These are phyloP conservation scores for Sceloporus undulatus DNA, from an alignment of 2,113 vertebrate genomes.

Conservation along the genomic window DNA sequence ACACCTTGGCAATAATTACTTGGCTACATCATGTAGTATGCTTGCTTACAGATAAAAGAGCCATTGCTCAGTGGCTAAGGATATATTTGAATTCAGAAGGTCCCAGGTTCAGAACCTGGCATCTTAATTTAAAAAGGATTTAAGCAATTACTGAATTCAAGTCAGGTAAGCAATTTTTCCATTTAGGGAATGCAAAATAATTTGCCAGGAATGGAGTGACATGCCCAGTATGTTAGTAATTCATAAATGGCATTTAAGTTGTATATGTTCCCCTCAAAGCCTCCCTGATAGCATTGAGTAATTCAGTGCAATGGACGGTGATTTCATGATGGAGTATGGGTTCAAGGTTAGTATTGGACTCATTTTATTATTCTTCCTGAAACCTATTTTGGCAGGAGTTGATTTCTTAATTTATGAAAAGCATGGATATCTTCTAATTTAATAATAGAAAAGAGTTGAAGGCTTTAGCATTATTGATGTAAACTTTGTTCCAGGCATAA, in stretches of 20 bases:
- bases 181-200: background rate
- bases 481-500: background rate
- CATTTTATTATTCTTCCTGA: constrained; percentile 56
- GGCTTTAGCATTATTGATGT: background rate
- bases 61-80: background rate
- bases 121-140: background rate
- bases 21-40: background rate
- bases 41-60: background rate
- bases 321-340: constrained; percentile 50
- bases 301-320: constrained; percentile 60
- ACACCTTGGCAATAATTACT: background rate
- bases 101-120: too few relatives aligned
- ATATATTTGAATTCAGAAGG: background rate
- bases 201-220: background rate
- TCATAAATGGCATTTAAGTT: constrained; percentile 34
- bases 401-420: constrained; percentile 64
- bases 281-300: background rate
- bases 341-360: constrained; percentile 57
- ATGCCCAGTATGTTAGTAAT: constrained; percentile 6
- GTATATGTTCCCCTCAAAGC: background rate
- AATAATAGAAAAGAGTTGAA: background rate
- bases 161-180: background rate
- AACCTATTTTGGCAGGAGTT: constrained; percentile 59
- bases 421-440: constrained; percentile 41
- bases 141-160: background rate